A percentile compares a stretch with the other conserved stretches of the same genome.
Conservation (phyloP, 2,888 invertebrate species). For the Diarsia rubi region DNA sequence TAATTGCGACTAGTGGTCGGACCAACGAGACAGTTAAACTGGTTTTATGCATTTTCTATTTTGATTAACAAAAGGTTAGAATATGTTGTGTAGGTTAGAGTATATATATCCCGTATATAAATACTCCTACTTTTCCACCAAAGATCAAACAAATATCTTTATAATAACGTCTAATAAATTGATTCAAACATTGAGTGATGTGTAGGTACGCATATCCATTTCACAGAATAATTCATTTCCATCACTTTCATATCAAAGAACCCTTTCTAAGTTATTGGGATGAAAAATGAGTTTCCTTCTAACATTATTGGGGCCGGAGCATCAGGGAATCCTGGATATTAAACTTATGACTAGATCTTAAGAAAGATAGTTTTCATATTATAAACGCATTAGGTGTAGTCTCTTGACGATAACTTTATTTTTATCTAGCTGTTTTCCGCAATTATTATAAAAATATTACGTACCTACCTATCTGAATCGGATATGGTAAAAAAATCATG, state of each 20-base stretch:
- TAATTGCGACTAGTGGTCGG: no score
- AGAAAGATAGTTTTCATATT: conserved; percentile 12
- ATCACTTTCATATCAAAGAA: conserved; percentile 50
- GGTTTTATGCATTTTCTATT: not conserved
- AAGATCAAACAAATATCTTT: conserved; percentile 19
- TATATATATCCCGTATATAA: no score
- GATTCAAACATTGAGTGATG: conserved; percentile 1
- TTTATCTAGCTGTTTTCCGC: no score
- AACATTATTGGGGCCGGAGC: conserved; percentile 40
- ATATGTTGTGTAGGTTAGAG: not conserved
- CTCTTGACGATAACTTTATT: not conserved
- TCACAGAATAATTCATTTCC: conserved; percentile 38
- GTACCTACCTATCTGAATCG: no score
- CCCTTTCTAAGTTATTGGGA: conserved; percentile 44
- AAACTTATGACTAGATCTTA: conserved; percentile 29
- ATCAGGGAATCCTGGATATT: conserved; percentile 41
- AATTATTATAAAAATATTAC: no score
- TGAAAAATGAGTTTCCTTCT: conserved; percentile 59
- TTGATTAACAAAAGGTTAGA: not conserved
- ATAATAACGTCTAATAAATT: conserved; percentile 16
- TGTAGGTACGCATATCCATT: conserved; percentile 10
- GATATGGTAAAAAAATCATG: no score
- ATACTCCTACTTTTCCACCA: not conserved
- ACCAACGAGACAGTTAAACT: no score
- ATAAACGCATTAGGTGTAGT: not conserved